Base-by-base conservation (phyloP, 2,888 invertebrate species). In the Melieria picta region DNA sequence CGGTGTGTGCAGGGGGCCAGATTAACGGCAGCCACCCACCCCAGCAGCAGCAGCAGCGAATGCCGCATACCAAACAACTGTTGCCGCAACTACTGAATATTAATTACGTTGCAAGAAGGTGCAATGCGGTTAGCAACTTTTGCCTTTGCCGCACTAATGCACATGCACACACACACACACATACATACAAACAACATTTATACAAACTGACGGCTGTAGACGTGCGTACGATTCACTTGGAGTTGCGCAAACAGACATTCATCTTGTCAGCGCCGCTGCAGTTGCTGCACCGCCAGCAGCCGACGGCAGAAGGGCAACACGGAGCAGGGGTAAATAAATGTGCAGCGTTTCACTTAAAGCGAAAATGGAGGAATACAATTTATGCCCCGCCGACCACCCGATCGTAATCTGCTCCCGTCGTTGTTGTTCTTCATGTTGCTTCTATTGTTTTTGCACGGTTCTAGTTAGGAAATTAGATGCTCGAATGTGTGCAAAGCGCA, bases 41-140 rank as follows among this genome's bases (percentile, higher is more conserved):
- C 52, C 13, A n/a, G 5, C 52, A 11, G n/a, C 9, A 50, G 50
- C 50, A 50, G 50, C 50, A 52, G 13, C 52, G 6, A 52, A 1
- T 52, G 9, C 52, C 7, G 50, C 50, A 50, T 52, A 52, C 52
- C 9, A n/a, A 52, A 11, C 52, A 52, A 11, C 52, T 52, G 11
- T 5, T 52, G 47, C 13, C n/a, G 46, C 47, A 5, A 10, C 7
- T 55, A 10, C 60, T 60, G 67, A 71, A 71, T 67, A 73, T 73
- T 73, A 73, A 73, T 73, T 70, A 63, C 64, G 56, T 43, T 71
- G 68, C 71, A 67, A 71, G 63, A 70, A 70, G 69, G 66, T 70
- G 64, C 58, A 47, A 55, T 42, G 16, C 52, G 43, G 64, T 62
- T 52, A 13, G 55, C 47, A 64, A 66, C 52, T 63, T 64, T 63